A percentile compares a stretch with the other conserved stretches of the same genome.
phyloP scores from a whole-genome alignment of 2,797 vertebrate species.

The Crocodylus rhombifer region DNA sequence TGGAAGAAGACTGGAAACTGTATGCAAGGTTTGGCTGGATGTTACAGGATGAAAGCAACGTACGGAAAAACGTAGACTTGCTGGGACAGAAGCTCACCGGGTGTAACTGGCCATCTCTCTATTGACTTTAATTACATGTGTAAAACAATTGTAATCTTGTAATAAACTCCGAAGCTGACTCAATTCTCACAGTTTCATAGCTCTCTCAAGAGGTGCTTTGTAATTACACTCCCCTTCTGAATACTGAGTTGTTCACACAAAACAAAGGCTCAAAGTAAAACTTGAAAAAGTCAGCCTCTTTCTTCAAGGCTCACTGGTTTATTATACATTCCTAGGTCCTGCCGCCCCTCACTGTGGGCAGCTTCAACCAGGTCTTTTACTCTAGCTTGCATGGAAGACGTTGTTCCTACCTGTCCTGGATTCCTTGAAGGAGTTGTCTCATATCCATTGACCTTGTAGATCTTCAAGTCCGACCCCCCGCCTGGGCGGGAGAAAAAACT shows the following conservation, averaged over 20 bases:
- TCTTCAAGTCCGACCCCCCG: no score
- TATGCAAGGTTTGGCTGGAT: not conserved
- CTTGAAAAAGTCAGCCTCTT: not conserved
- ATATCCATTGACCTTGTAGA: no score
- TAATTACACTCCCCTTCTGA: not conserved
- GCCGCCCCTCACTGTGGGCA: accelerated
- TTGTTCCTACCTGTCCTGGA: not conserved
- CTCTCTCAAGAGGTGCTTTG: not conserved
- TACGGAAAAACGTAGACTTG: not conserved
- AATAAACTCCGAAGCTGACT: no score
- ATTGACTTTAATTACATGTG: not conserved
- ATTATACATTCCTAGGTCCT: not conserved
- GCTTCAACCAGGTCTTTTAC: not conserved
- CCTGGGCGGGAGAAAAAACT: no score
- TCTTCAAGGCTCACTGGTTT: not conserved
- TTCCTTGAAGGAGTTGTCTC: no score
- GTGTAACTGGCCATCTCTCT: not conserved
- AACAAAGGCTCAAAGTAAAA: not conserved
- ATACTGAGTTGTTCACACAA: not conserved
- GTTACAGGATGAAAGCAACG: not conserved
- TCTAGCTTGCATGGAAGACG: not conserved
- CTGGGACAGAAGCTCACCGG: not conserved
- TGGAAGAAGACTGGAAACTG: not conserved
- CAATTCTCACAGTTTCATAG: no score
- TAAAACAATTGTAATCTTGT: no score